Conservation (phyloP, 2,113 vertebrate genomes). For the Raja brachyura region DNA sequence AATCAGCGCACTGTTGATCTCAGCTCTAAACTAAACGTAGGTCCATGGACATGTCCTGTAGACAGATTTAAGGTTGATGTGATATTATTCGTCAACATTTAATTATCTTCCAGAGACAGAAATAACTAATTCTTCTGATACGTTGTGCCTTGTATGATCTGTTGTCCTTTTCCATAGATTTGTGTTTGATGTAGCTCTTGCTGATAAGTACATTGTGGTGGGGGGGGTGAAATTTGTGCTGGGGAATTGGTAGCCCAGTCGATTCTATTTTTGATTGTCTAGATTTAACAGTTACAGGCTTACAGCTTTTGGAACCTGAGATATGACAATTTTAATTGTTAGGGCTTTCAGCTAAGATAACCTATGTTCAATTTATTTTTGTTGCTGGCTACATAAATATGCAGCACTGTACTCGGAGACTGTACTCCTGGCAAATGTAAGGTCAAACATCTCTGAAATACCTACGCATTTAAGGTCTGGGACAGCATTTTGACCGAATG, state of each 20-base stretch:
- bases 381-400: conserved; percentile 25
- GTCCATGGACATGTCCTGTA: background rate
- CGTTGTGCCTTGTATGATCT: background rate
- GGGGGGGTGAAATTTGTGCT: background rate
- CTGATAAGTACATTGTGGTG: background rate
- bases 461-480: conserved; percentile 13
- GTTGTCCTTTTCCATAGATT: background rate
- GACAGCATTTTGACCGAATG: background rate
- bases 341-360: conserved; percentile 13
- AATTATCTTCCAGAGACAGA: background rate
- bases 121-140: background rate
- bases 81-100: background rate
- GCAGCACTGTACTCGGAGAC: conserved; percentile 9
- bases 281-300: background rate
- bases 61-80: background rate
- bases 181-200: background rate
- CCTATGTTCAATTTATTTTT: conserved; percentile 28
- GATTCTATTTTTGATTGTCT: background rate
- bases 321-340: conserved; percentile 7
- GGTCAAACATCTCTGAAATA: conserved; percentile 29
- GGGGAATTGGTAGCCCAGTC: background rate
- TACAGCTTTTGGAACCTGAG: background rate
- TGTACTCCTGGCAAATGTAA: conserved; percentile 18
- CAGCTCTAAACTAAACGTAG: background rate
- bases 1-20: background rate